phyloP scores from a whole-genome alignment of 2,888 invertebrate species.

The Agrotis clavis region DNA sequence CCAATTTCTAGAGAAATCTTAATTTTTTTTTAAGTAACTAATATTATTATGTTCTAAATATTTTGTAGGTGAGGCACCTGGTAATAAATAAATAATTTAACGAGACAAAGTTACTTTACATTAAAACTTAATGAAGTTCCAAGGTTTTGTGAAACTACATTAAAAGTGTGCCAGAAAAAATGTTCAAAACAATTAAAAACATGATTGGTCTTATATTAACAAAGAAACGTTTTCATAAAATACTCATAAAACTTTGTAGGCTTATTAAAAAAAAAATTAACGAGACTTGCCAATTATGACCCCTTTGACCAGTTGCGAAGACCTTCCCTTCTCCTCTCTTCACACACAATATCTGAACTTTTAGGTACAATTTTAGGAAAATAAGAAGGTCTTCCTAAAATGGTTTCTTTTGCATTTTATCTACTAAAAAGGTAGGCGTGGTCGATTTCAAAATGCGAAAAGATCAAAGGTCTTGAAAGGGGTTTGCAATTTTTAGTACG shows the following conservation, averaged over 20 bases:
- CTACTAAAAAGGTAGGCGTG: slow-evolving; percentile 83
- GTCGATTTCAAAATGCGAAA: slow-evolving; percentile 78
- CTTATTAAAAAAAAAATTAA: slow-evolving; percentile 86
- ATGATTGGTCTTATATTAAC: slow-evolving; percentile 81
- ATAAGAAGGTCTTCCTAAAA: slow-evolving; percentile 33
- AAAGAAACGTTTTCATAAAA: slow-evolving; percentile 83
- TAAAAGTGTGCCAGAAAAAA: slow-evolving; percentile 52
- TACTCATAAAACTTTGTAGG: slow-evolving; percentile 84
- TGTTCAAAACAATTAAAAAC: slow-evolving; percentile 68
- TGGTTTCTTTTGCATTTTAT: slow-evolving; percentile 74
- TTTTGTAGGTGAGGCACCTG: neutral
- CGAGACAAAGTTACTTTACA: slow-evolving; percentile 27
- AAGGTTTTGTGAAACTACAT: slow-evolving; percentile 40
- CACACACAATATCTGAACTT: neutral
- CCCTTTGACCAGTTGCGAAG: slow-evolving; percentile 66
- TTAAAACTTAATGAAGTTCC: slow-evolving; percentile 44
- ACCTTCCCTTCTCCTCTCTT: slow-evolving; percentile 28
- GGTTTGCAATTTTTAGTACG: no score
- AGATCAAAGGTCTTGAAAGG: slow-evolving; percentile 81
- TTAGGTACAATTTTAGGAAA: neutral
- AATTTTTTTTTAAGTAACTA: neutral
- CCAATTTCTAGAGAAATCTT: neutral
- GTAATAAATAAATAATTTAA: slow-evolving; percentile 21
- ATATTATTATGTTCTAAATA: neutral
- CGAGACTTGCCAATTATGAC: slow-evolving; percentile 83